Conservation (phyloP, 2,113 vertebrate genomes). For the Lethenteron camtschaticum region DNA sequence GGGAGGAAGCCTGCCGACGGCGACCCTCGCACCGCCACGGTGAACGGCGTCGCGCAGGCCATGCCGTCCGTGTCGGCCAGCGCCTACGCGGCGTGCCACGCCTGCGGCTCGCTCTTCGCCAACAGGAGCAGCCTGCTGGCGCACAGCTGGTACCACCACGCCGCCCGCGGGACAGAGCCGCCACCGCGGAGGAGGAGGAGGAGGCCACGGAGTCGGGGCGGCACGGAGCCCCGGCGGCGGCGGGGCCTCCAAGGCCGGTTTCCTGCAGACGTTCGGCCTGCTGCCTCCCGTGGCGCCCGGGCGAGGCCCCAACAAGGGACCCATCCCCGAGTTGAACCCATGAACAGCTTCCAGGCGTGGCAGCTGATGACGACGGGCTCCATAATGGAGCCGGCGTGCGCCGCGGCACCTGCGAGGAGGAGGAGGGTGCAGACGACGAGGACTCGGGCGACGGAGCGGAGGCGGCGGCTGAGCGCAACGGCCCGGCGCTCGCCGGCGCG, state of each 20-base stretch:
- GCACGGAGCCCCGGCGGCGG: no score
- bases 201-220: no score
- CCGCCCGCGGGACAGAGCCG: no score
- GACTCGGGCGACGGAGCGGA: no score
- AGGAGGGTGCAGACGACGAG: no score
- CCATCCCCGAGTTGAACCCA: slow-evolving; percentile 85
- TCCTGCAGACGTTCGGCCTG: slow-evolving; percentile 15
- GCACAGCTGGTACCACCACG: neutral
- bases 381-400: no score
- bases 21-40: neutral
- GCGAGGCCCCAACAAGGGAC: neutral
- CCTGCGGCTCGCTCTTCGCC: neutral
- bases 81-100: neutral
- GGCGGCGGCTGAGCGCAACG: no score
- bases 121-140: neutral
- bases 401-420: no score
- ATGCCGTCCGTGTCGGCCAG: no score
- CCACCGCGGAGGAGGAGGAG: no score
- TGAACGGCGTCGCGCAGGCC: neutral
- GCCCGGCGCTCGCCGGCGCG: no score
- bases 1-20: neutral
- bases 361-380: slow-evolving; percentile 61
- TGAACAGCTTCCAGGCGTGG: slow-evolving; percentile 95
- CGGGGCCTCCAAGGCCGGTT: no score
- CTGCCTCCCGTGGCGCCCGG: slow-evolving; percentile 85